These are phyloP conservation scores for Oceanodroma tethys DNA, from an alignment of 2,113 vertebrate genomes.

Conservation along the genomic window DNA sequence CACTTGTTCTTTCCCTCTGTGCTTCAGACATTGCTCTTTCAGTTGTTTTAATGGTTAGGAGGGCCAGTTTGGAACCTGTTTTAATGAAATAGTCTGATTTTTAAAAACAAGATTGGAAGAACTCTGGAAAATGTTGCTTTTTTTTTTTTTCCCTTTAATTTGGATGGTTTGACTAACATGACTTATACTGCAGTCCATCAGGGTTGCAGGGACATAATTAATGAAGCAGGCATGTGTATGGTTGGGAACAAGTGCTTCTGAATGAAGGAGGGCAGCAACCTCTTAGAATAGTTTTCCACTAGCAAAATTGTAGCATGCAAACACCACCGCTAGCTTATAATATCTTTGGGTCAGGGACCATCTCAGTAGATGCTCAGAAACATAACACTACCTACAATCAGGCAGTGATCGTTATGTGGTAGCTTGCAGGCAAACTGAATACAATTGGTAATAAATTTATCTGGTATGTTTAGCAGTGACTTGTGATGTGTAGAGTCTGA, in stretches of 20 bases:
- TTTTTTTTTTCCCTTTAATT: background rate
- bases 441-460: background rate
- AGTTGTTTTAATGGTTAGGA: background rate
- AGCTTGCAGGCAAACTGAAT: background rate
- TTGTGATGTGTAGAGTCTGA: background rate
- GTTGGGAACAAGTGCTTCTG: background rate
- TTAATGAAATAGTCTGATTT: background rate
- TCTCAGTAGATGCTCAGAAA: background rate
- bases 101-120: background rate
- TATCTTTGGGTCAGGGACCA: background rate
- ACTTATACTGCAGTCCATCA: background rate
- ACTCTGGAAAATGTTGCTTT: background rate
- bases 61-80: background rate
- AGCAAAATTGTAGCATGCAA: background rate
- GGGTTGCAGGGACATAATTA: background rate
- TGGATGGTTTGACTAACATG: background rate
- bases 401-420: background rate
- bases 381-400: background rate
- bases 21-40: background rate
- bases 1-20: background rate
- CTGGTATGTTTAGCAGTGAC: background rate
- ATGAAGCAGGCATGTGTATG: background rate
- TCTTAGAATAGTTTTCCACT: background rate
- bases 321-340: accelerated
- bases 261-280: background rate